Percentiles rank a stretch among this genome's conserved stretches.
These are phyloP conservation scores for Propsilocerus akamusi DNA, from an alignment of 1,140 invertebrate species.

Conservation along the genomic window DNA sequence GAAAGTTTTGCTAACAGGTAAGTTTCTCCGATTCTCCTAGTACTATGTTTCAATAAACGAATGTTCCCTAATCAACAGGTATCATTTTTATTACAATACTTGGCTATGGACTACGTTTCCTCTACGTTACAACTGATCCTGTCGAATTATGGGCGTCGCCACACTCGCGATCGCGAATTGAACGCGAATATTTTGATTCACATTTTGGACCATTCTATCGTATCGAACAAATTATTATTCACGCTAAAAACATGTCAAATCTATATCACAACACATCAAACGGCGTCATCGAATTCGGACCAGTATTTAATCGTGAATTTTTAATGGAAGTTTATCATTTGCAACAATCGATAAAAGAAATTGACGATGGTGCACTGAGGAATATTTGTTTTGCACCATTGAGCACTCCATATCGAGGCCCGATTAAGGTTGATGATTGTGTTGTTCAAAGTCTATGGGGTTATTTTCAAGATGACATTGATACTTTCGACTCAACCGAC, in stretches of 20 bases:
- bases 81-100: constrained; percentile 34
- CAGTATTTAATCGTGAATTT: constrained; percentile 72
- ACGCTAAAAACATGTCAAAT: constrained; percentile 37
- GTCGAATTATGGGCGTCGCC: constrained; percentile 94
- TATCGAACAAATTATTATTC: constrained; percentile 72
- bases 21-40: constrained; percentile 12
- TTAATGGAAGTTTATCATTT: constrained; percentile 51
- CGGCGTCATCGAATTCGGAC: constrained; percentile 50
- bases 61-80: constrained; percentile 13
- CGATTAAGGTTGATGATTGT: constrained; percentile 41
- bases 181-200: constrained; percentile 80
- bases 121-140: constrained; percentile 76
- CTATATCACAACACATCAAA: constrained; percentile 46
- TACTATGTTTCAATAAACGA: not conserved
- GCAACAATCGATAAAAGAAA: constrained; percentile 49
- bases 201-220: constrained; percentile 93
- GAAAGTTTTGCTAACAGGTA: constrained; percentile 51
- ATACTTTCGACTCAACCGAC: constrained; percentile 32
- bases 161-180: constrained; percentile 58
- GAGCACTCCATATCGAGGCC: constrained; percentile 28
- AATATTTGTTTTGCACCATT: constrained; percentile 88
- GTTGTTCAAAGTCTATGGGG: constrained; percentile 75
- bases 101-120: constrained; percentile 41
- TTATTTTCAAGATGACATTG: constrained; percentile 61
- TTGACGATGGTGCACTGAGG: constrained; percentile 32